phyloP scores from a whole-genome alignment of 2,888 invertebrate species.

The Uloborus plumipes region DNA sequence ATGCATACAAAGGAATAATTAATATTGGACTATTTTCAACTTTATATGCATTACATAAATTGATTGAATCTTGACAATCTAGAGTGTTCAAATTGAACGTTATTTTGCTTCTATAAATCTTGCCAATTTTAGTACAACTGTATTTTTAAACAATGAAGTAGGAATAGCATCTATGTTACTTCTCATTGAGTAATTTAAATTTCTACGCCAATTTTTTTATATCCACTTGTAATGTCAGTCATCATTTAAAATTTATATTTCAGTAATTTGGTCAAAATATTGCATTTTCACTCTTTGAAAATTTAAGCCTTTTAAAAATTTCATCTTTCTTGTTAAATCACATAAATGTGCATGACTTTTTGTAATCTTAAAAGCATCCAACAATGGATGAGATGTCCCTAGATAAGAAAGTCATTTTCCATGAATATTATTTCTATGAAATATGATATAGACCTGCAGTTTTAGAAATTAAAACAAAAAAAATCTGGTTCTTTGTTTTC shows the following conservation, averaged over 20 bases:
- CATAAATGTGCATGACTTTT: constrained; percentile 17
- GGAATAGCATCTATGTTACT: constrained; percentile 29
- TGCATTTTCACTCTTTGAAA: constrained; percentile 37
- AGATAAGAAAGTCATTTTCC: no score
- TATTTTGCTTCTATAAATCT: constrained; percentile 48
- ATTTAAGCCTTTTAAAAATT: constrained; percentile 45
- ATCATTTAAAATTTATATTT: constrained; percentile 34
- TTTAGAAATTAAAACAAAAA: no score
- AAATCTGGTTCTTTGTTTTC: no score
- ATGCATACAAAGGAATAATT: constrained; percentile 6
- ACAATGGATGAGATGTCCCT: no score
- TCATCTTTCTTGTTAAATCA: constrained; percentile 7
- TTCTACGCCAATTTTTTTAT: constrained; percentile 53
- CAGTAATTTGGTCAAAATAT: constrained; percentile 31
- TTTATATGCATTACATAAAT: constrained; percentile 51
- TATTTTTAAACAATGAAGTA: constrained; percentile 52
- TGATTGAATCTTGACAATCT: constrained; percentile 51
- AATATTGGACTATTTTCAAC: not conserved
- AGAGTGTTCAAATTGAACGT: constrained; percentile 47
- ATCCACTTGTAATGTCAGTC: constrained; percentile 42
- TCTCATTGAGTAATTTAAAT: constrained; percentile 35
- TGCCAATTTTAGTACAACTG: constrained; percentile 50
- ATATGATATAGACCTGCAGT: no score
- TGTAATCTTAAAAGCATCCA: no score
- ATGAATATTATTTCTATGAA: no score